phyloP scores from a whole-genome alignment of 35 echinoderm and acorn worm species.

The Holothuria glaberrima region DNA sequence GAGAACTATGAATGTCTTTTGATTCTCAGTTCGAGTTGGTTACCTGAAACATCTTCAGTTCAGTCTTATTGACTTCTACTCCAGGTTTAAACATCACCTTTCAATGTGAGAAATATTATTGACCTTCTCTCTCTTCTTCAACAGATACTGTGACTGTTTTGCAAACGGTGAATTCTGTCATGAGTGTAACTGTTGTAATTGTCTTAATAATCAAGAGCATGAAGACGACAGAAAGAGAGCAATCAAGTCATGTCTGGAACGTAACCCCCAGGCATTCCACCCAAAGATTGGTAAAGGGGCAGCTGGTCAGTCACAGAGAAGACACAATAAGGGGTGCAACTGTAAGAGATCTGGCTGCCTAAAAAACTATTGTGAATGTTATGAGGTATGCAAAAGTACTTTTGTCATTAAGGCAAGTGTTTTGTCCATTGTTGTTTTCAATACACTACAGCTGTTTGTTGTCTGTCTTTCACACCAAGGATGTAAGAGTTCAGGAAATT shows the following conservation, averaged over 20 bases:
- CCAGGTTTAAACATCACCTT: no score
- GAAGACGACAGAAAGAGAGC: constrained; percentile 81
- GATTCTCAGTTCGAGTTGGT: no score
- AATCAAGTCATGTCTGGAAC: constrained; percentile 85
- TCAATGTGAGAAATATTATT: no score
- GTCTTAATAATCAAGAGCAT: constrained; percentile 89
- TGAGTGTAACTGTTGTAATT: constrained; percentile 97
- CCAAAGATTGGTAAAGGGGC: constrained; percentile 97
- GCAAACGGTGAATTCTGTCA: constrained; percentile 98
- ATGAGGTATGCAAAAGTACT: constrained; percentile 65
- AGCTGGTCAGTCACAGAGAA: constrained; percentile 67
- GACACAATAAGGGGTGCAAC: constrained; percentile 99
- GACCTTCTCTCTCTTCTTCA: background rate
- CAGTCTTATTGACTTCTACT: no score
- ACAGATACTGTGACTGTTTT: constrained; percentile 98
- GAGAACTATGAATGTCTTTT: no score
- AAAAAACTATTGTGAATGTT: constrained; percentile 99
- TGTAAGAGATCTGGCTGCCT: constrained; percentile 98
- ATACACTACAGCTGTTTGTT: no score
- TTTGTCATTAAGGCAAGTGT: no score
- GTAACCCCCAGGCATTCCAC: constrained; percentile 93
- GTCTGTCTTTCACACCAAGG: no score
- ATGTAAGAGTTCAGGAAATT: no score
- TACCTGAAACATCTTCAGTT: no score
- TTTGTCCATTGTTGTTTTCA: no score